Base-by-base conservation (phyloP, 1,140 invertebrate species). In the Zaprionus ornatus region DNA sequence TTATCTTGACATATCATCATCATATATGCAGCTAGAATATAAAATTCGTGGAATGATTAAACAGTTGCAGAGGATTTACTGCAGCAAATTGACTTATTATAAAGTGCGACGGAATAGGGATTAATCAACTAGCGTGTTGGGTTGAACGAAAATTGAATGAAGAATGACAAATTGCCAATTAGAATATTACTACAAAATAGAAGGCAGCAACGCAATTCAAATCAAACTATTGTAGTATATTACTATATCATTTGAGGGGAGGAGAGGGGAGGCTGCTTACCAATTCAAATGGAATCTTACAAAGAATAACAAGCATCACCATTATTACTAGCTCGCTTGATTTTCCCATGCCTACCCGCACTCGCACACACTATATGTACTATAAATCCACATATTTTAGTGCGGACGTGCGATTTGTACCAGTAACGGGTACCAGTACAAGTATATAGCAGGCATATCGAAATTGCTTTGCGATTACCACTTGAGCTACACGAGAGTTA, bases 391-490 rank as follows among this genome's bases (percentile, higher is more conserved):
- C 48, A 29, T 19, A 27, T 32, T 17, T 23, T 23, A 13, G 32
- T 48, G 62, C 50, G 21, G 50, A 64, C 62, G 62, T 64, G 61
- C 25, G 45, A 52, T 50, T 23, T 50, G 45, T 13, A 21, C n/a
- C 29, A 48, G 21, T 2, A 45, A n/a, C 15, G 13, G 29, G 19
- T 1, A 42, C 0, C n/a, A 40, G 35, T 35, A 15, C 10, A 42
- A 19, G 23, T 63, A 52, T 27, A 61, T 45, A 27, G 57, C 21
- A 17, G 12, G 12, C 56, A 68, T 68, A 66, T 66, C 62, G 62
- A 15, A 29, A 62, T 61, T 21, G 45, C 27, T 45, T 27, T 35
- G 29, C 29, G 72, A 68, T 74, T 68, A 74, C 15, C 56, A 54
- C 35, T 37, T 27, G 35, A 67, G 23, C 63, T 23, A 60, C 54